phyloP scores from a whole-genome alignment of 1,140 invertebrate genomes.

The Mamestra configurata region DNA sequence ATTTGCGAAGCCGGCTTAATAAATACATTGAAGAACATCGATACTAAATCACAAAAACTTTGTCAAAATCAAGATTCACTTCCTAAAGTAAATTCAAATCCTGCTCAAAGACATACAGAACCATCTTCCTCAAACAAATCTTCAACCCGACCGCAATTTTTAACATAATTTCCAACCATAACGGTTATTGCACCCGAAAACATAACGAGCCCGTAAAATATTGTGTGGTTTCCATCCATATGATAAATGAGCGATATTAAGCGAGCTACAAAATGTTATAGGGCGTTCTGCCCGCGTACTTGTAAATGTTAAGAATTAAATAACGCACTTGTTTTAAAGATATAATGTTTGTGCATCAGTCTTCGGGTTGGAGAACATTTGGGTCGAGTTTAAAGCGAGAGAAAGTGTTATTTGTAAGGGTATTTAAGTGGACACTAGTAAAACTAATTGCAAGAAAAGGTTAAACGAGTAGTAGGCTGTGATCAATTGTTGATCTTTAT shows the following conservation, averaged over 20 bases:
- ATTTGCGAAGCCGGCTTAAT: too few species aligned
- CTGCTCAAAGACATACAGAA: slow-evolving; percentile 5
- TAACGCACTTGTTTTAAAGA: slow-evolving; percentile 22
- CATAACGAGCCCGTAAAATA: slow-evolving; percentile 65
- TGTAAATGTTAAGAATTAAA: neutral
- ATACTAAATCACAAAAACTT: too few species aligned
- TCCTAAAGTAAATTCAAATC: neutral
- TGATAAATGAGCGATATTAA: slow-evolving; percentile 64
- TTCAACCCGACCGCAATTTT: slow-evolving; percentile 27
- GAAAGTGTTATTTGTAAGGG: neutral
- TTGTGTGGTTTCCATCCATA: slow-evolving; percentile 50
- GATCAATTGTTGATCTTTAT: too few species aligned
- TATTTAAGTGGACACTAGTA: too few species aligned
- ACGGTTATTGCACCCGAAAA: slow-evolving; percentile 66
- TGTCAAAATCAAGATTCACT: neutral
- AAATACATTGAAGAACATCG: too few species aligned
- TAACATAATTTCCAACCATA: slow-evolving; percentile 61
- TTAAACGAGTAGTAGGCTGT: too few species aligned
- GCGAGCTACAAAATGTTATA: slow-evolving; percentile 42
- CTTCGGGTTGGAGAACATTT: neutral
- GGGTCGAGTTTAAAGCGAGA: neutral
- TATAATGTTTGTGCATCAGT: slow-evolving; percentile 28
- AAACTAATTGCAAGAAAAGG: too few species aligned
- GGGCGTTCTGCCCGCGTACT: neutral
- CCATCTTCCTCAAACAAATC: neutral